phyloP scores from a whole-genome alignment of 2,888 invertebrate genomes.

The Rotaria macrura region DNA sequence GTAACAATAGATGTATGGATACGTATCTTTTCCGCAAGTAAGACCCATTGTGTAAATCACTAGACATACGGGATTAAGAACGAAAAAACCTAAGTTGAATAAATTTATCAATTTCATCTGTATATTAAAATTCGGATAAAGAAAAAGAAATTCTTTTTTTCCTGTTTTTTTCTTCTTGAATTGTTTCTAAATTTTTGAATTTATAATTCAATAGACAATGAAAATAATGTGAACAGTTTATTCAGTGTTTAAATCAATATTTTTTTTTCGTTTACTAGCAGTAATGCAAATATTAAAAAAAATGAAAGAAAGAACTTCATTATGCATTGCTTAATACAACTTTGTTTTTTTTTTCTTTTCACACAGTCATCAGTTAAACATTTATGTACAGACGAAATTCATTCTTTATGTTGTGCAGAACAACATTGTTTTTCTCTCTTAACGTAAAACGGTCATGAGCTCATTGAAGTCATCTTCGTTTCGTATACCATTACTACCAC shows the following conservation, averaged over 20 bases:
- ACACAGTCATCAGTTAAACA: neutral
- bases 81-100: too few species aligned
- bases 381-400: neutral
- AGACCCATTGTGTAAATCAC: too few species aligned
- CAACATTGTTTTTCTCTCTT: neutral
- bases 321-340: neutral
- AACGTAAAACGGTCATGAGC: neutral
- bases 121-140: neutral
- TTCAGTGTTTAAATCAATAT: neutral
- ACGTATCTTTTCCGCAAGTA: too few species aligned
- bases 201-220: neutral
- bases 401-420: neutral
- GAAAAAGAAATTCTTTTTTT: neutral
- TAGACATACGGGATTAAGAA: too few species aligned
- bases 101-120: too few species aligned
- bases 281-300: neutral
- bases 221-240: neutral
- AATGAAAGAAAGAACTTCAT: neutral
- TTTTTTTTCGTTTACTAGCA: neutral
- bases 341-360: neutral
- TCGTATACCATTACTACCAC: neutral
- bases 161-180: neutral
- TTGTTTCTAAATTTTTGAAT: neutral
- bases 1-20: too few species aligned
- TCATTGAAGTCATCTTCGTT: neutral